Conservation (phyloP, 2,797 vertebrate genomes). For the Pangasius mekongensis region DNA sequence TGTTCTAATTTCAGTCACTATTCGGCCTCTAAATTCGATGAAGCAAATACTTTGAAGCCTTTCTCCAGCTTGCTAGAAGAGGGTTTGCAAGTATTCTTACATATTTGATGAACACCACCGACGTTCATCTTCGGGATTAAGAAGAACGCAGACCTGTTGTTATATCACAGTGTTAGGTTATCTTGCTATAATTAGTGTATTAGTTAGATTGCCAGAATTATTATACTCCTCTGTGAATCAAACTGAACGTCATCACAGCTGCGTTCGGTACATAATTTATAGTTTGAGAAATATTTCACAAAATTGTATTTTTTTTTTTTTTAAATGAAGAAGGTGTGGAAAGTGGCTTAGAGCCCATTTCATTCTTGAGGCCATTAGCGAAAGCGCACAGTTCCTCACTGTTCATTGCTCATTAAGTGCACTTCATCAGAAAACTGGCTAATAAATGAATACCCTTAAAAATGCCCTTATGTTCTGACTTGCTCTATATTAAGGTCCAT, state of each 20-base stretch:
- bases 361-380: slow-evolving; percentile 5
- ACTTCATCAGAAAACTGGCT: slow-evolving; percentile 25
- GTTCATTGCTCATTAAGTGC: slow-evolving; percentile 28
- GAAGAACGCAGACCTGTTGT: too few species aligned
- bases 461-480: slow-evolving; percentile 15
- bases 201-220: neutral
- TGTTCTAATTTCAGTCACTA: neutral
- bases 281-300: neutral
- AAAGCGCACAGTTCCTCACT: neutral
- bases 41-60: neutral
- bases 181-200: neutral
- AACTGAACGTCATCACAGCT: neutral
- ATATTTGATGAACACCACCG: neutral
- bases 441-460: slow-evolving; percentile 24
- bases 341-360: slow-evolving; percentile 10
- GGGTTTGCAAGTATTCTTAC: neutral
- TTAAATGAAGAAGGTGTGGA: neutral
- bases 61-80: neutral
- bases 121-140: neutral
- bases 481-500: slow-evolving; percentile 10
- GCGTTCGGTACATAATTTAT: neutral
- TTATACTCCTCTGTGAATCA: neutral
- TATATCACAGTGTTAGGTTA: neutral
- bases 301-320: neutral
- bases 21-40: neutral